phyloP scores from a whole-genome alignment of 2,888 invertebrate genomes.

The Actias luna region DNA sequence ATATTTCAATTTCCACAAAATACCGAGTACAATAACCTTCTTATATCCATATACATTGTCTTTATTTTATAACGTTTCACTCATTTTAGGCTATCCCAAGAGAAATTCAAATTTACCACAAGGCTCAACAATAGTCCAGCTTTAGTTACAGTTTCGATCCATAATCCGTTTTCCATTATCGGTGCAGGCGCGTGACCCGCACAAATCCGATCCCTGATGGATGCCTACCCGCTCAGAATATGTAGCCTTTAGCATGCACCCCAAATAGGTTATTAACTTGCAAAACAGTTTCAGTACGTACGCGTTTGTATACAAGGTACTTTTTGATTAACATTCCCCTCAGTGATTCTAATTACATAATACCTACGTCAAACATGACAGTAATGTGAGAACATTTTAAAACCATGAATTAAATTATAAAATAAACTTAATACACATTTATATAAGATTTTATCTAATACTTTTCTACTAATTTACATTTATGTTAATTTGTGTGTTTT shows the following conservation, averaged over 20 bases:
- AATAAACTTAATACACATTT: too few relatives aligned
- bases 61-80: too few relatives aligned
- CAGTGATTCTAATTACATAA: constrained; percentile 7
- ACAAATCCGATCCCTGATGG: constrained; percentile 51
- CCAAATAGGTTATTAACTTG: constrained; percentile 54
- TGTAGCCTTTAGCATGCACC: constrained; percentile 39
- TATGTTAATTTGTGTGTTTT: too few relatives aligned
- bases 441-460: too few relatives aligned
- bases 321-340: constrained; percentile 8
- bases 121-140: constrained; percentile 12
- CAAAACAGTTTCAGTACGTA: constrained; percentile 37
- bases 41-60: too few relatives aligned
- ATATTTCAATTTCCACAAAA: too few relatives aligned
- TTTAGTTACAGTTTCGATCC: constrained; percentile 34
- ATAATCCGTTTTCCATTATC: constrained; percentile 66
- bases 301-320: constrained; percentile 11
- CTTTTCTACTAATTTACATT: too few relatives aligned
- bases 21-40: too few relatives aligned
- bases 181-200: constrained; percentile 39
- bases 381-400: background rate
- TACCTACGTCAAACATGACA: background rate
- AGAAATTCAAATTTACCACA: background rate
- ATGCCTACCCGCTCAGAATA: constrained; percentile 39
- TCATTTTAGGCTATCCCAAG: background rate
- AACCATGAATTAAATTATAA: too few relatives aligned